phyloP scores from a whole-genome alignment of 92 coral and sea anemone species.

The Porites evermanni region DNA sequence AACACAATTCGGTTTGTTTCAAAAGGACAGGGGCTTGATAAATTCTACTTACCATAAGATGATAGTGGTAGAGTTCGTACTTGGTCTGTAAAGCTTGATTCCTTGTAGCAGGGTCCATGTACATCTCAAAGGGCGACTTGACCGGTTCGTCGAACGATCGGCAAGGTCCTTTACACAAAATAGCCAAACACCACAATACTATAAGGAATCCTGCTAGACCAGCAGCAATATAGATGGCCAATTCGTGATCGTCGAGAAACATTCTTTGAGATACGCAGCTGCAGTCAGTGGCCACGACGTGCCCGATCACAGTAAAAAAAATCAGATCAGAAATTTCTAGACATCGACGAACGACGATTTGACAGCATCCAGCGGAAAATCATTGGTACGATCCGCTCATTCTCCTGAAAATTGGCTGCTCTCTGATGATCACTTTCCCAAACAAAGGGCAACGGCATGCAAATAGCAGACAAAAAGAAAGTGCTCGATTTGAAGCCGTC shows the following conservation, averaged over 20 bases:
- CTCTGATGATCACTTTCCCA: slow-evolving; percentile 10
- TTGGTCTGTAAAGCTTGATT: slow-evolving; percentile 64
- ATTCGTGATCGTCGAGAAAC: slow-evolving; percentile 63
- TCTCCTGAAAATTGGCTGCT: neutral
- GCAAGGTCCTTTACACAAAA: slow-evolving; percentile 86
- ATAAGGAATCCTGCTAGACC: slow-evolving; percentile 75
- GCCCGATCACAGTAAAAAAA: neutral
- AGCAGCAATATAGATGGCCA: slow-evolving; percentile 77
- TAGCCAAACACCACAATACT: slow-evolving; percentile 65
- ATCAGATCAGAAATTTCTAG: slow-evolving; percentile 24
- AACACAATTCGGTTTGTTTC: neutral
- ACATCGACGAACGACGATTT: slow-evolving; percentile 6
- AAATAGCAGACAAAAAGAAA: slow-evolving; percentile 5
- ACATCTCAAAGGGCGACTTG: slow-evolving; percentile 81
- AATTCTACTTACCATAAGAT: slow-evolving; percentile 71
- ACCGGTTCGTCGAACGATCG: slow-evolving; percentile 78
- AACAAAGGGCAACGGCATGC: slow-evolving; percentile 26
- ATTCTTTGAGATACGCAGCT: slow-evolving; percentile 12
- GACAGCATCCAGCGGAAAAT: neutral
- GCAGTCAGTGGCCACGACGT: neutral
- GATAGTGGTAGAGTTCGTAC: slow-evolving; percentile 72
- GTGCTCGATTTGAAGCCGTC: slow-evolving; percentile 5
- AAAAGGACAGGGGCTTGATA: neutral
- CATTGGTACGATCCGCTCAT: neutral
- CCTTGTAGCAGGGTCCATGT: slow-evolving; percentile 78